Percentiles rank a stretch among this genome's conserved stretches.
phyloP scores from a whole-genome alignment of 2,888 invertebrate species.

The Yponomeuta cagnagella region DNA sequence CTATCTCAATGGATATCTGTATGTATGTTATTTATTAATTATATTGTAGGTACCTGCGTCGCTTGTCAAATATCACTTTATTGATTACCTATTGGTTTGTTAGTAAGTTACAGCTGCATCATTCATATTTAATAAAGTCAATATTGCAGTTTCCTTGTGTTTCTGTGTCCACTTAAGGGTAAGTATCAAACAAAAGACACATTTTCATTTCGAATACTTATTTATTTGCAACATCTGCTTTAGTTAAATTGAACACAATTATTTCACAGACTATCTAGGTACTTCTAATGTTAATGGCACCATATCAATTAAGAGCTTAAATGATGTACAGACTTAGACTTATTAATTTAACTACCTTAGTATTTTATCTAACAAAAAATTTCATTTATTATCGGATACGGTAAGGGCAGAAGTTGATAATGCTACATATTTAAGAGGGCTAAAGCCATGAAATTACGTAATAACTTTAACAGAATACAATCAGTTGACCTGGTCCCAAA shows the following conservation, averaged over 20 bases:
- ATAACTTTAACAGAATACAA: too few species aligned
- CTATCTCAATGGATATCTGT: neutral
- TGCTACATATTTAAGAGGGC: too few species aligned
- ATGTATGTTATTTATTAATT: neutral
- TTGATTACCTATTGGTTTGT: neutral
- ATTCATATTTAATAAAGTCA: constrained; percentile 10
- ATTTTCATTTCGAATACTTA: constrained; percentile 1
- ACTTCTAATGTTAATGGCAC: constrained; percentile 9
- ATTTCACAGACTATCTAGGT: neutral
- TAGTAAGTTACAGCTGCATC: neutral
- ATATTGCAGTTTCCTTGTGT: constrained; percentile 1
- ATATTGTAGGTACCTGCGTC: neutral
- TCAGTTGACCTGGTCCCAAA: too few species aligned
- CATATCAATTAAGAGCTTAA: neutral
- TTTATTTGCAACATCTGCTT: neutral
- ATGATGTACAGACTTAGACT: too few species aligned
- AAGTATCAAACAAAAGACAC: neutral
- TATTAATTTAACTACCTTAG: too few species aligned
- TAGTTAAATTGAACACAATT: constrained; percentile 6
- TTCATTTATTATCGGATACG: too few species aligned
- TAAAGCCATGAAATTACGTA: too few species aligned
- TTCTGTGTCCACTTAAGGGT: constrained; percentile 2
- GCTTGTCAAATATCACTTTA: neutral
- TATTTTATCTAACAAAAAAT: too few species aligned
- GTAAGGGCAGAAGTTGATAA: too few species aligned